phyloP scores from a whole-genome alignment of 1,140 invertebrate genomes.

The Carposina sasakii region DNA sequence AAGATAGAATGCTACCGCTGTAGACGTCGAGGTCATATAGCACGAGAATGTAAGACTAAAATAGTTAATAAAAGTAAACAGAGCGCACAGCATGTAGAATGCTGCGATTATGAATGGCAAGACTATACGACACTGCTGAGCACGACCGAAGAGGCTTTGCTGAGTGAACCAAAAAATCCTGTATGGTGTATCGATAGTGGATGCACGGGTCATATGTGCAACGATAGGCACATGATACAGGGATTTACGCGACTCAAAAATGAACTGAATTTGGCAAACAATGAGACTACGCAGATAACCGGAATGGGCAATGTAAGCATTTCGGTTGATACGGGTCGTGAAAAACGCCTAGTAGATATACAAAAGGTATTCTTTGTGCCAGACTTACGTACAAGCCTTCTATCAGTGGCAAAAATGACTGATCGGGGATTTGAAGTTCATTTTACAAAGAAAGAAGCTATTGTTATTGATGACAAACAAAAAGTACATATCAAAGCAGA shows the following conservation, averaged over 20 bases:
- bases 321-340: not conserved
- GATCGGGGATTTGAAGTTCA: not conserved
- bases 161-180: not conserved
- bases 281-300: not conserved
- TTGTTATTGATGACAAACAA: not conserved
- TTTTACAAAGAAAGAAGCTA: not conserved
- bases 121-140: not conserved
- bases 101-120: not conserved
- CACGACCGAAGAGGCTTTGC: not conserved
- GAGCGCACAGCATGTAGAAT: not conserved
- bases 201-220: not conserved
- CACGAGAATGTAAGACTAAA: not conserved
- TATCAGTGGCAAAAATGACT: constrained; percentile 5
- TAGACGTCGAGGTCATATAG: constrained; percentile 1
- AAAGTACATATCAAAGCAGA: not conserved
- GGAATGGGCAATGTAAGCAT: not conserved
- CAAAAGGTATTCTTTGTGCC: not conserved
- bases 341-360: not conserved
- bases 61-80: not conserved
- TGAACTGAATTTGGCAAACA: not conserved
- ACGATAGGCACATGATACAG: not conserved
- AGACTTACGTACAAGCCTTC: not conserved
- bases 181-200: not conserved
- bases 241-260: not conserved
- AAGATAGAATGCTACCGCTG: constrained; percentile 3